Evolutionary conservation across 2,888 invertebrate genomes (phyloP).

Genomic region (Aspidiotus rigidus): DNA sequence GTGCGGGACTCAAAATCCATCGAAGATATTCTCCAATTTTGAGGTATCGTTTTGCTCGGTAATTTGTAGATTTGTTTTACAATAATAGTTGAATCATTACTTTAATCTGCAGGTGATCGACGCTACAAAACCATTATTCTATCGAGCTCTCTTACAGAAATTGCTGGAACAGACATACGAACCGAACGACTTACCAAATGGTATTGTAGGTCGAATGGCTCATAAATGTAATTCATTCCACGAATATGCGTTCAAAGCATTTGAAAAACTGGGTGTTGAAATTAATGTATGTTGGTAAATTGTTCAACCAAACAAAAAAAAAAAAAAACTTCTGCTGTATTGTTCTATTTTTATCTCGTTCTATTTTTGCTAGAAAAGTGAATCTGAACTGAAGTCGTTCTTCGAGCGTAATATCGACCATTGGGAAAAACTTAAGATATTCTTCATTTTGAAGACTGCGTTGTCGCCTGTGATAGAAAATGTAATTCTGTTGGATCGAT

Average conservation of each 20-base stretch:
- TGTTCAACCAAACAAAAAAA: background rate
- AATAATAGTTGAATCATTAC: slow-evolving; percentile 8
- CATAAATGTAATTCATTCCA: slow-evolving; percentile 54
- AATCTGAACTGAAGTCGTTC: slow-evolving; percentile 43
- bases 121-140: slow-evolving; percentile 56
- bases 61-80: slow-evolving; percentile 7
- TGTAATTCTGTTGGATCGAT: slow-evolving; percentile 70
- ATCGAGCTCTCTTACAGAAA: slow-evolving; percentile 66
- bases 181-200: slow-evolving; percentile 43
- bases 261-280: slow-evolving; percentile 52
- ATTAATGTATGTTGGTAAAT: slow-evolving; percentile 42
- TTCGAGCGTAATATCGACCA: slow-evolving; percentile 44
- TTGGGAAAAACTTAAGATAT: slow-evolving; percentile 56
- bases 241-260: slow-evolving; percentile 61
- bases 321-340: background rate
- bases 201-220: slow-evolving; percentile 56
- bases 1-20: slow-evolving; percentile 75
- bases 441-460: slow-evolving; percentile 65
- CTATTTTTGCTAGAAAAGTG: slow-evolving; percentile 35
- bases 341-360: too few species aligned
- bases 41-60: slow-evolving; percentile 41
- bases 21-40: slow-evolving; percentile 52
- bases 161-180: slow-evolving; percentile 45
- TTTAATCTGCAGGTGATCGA: slow-evolving; percentile 21
- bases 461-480: slow-evolving; percentile 73